Percentiles rank a stretch among this genome's conserved stretches.
phyloP scores from a whole-genome alignment of 1,140 invertebrate species.

The Tachypleus tridentatus region DNA sequence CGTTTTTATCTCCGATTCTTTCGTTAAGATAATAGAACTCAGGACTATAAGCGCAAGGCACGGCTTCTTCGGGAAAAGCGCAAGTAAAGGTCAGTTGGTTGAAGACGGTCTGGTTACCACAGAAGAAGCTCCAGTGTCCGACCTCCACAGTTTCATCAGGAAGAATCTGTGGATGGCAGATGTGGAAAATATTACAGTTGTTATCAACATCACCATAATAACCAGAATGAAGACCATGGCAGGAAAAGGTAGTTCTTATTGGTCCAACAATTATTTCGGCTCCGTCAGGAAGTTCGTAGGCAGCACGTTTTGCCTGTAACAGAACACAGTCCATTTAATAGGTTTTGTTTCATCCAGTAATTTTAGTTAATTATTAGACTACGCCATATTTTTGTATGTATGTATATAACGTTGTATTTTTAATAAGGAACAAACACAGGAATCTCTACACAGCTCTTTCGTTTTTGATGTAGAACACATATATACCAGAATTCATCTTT shows the following conservation, averaged over 20 bases:
- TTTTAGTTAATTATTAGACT: too few species aligned
- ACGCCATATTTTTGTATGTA: too few species aligned
- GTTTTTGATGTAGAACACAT: too few species aligned
- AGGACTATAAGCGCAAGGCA: constrained; percentile 29
- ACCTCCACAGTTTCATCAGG: constrained; percentile 39
- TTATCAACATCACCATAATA: constrained; percentile 35
- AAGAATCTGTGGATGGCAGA: constrained; percentile 28
- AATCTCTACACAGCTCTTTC: too few species aligned
- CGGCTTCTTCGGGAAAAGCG: constrained; percentile 26
- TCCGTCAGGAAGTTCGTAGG: constrained; percentile 25
- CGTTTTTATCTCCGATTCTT: constrained; percentile 22
- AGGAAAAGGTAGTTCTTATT: constrained; percentile 26
- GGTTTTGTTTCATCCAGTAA: too few species aligned
- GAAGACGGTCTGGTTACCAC: constrained; percentile 68
- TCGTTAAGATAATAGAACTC: constrained; percentile 26
- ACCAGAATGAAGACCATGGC: constrained; percentile 26
- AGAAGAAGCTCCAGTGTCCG: constrained; percentile 64
- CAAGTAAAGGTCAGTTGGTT: constrained; percentile 54
- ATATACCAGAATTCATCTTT: too few species aligned
- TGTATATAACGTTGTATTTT: too few species aligned
- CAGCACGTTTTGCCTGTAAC: constrained; percentile 12
- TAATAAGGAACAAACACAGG: too few species aligned
- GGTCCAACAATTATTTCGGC: constrained; percentile 22
- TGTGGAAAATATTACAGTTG: constrained; percentile 33
- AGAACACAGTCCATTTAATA: not conserved